Evolutionary conservation across 23 tunicate genomes (phyloP).

Genomic region (Diplosoma virens): DNA sequence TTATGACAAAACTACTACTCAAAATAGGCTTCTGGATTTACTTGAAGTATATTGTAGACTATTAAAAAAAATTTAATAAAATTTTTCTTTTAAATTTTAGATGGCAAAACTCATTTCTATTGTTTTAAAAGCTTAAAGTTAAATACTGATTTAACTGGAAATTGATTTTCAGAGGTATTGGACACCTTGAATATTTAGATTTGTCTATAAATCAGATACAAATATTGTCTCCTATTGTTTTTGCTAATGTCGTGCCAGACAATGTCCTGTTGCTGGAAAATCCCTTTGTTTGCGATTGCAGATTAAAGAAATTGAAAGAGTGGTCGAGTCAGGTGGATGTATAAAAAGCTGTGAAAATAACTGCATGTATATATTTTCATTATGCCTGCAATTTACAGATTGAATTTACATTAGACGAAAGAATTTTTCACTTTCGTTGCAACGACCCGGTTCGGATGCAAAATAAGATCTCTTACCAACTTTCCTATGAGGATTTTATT

Average conservation of each 20-base stretch:
- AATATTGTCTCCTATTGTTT: not conserved
- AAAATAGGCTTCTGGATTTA: too few relatives aligned
- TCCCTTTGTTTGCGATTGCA: slow-evolving; percentile 1
- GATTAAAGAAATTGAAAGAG: not conserved
- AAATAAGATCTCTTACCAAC: not conserved
- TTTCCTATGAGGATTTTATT: not conserved
- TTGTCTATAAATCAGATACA: not conserved
- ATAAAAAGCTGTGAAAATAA: too few relatives aligned
- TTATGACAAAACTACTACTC: too few relatives aligned
- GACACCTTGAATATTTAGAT: not conserved
- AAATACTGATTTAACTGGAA: too few relatives aligned
- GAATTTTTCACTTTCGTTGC: slow-evolving; percentile 5
- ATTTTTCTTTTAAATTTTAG: too few relatives aligned
- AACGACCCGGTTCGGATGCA: not conserved
- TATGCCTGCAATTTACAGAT: too few relatives aligned
- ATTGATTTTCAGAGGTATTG: not conserved
- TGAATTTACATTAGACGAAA: not conserved
- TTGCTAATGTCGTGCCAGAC: not conserved
- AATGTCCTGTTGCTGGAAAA: not conserved
- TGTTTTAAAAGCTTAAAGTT: too few relatives aligned
- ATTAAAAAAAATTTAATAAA: too few relatives aligned
- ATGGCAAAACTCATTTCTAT: too few relatives aligned
- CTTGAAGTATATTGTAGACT: too few relatives aligned
- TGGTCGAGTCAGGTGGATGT: slow-evolving; percentile 1
- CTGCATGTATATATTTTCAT: too few relatives aligned